Evolutionary conservation across 2,888 invertebrate species (phyloP).

Genomic region (Epiblema foenella): DNA sequence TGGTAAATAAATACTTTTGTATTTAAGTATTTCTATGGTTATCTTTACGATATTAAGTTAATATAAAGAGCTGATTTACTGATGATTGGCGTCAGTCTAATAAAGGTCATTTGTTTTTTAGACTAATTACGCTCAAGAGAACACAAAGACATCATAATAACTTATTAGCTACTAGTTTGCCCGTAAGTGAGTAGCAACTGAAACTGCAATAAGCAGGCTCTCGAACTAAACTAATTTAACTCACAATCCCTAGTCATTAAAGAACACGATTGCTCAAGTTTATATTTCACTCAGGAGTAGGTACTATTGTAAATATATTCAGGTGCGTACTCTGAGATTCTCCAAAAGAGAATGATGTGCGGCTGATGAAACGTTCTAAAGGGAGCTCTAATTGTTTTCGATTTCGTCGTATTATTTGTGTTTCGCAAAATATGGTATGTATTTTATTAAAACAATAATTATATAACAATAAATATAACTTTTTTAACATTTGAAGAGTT

Average conservation of each 20-base stretch:
- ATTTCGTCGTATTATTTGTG: too few species aligned
- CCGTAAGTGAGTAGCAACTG: slow-evolving; percentile 19
- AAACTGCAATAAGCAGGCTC: slow-evolving; percentile 25
- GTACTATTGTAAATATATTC: neutral
- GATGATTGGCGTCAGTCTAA: neutral
- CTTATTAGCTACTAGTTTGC: neutral
- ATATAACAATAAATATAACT: too few species aligned
- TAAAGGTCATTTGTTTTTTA: neutral
- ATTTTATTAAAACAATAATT: too few species aligned
- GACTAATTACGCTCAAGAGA: neutral
- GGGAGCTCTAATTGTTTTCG: too few species aligned
- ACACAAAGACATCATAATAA: neutral
- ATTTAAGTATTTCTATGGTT: too few species aligned
- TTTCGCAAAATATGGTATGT: too few species aligned
- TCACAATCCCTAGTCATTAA: slow-evolving; percentile 27
- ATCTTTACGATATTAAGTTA: neutral
- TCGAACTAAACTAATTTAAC: slow-evolving; percentile 30
- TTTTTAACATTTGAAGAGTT: too few species aligned
- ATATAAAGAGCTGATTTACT: too few species aligned
- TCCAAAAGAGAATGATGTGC: too few species aligned
- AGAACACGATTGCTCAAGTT: slow-evolving; percentile 6
- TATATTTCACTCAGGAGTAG: neutral
- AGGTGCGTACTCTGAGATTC: neutral
- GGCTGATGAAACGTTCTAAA: too few species aligned
- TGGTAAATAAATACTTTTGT: too few species aligned